Percentiles rank a stretch among this genome's conserved stretches.
Evolutionary conservation across 1,140 invertebrate genomes (phyloP).

Genomic region (Helicoverpa armigera): DNA sequence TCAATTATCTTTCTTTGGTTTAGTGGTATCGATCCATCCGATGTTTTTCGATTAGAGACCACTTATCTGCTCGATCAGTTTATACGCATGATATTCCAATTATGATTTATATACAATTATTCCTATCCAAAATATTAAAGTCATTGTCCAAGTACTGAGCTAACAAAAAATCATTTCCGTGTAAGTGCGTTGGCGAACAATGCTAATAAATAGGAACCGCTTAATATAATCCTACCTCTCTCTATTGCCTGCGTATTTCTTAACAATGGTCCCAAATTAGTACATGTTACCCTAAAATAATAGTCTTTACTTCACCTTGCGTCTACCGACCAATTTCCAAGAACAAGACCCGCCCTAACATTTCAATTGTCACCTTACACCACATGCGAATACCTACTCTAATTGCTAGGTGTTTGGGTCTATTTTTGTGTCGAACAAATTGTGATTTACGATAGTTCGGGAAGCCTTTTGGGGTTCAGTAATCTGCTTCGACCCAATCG

Average conservation of each 20-base stretch:
- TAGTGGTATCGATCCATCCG: too few species aligned
- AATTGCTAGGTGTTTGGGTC: conserved; percentile 50
- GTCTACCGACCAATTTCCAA: conserved; percentile 65
- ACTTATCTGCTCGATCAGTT: too few species aligned
- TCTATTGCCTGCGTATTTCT: conserved; percentile 30
- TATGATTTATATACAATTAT: too few species aligned
- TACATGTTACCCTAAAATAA: conserved; percentile 72
- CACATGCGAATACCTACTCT: conserved; percentile 59
- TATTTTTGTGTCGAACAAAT: conserved; percentile 49
- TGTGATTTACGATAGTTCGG: conserved; percentile 71
- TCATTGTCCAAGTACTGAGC: too few species aligned
- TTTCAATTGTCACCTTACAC: conserved; percentile 68
- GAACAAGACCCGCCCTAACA: conserved; percentile 58
- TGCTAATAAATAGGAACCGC: conserved; percentile 23
- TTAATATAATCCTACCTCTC: conserved; percentile 37
- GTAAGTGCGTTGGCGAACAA: background rate
- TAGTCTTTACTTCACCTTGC: conserved; percentile 65
- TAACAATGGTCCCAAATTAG: conserved; percentile 68
- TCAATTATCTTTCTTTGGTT: too few species aligned
- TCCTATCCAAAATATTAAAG: too few species aligned
- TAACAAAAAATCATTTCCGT: background rate
- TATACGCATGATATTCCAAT: too few species aligned
- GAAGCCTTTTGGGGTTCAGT: conserved; percentile 77
- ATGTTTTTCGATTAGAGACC: too few species aligned
- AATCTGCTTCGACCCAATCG: conserved; percentile 79